Base-by-base conservation (phyloP, 1,140 invertebrate genomes). In the Drosophila nasuta region DNA sequence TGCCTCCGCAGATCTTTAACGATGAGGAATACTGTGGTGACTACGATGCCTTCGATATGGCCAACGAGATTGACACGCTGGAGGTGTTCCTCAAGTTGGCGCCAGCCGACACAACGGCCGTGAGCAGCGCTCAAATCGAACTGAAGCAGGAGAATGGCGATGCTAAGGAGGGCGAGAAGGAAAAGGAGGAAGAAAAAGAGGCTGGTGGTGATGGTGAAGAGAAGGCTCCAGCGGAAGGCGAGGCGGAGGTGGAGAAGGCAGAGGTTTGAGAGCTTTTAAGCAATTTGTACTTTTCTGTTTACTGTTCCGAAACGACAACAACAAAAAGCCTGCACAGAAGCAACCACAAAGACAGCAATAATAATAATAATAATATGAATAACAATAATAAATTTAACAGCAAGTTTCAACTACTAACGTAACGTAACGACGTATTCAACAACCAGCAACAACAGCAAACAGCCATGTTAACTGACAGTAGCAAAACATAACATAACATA, bases 1-100 rank as follows among this genome's bases (percentile, higher is more conserved):
- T 98, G 77, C 97, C 98, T 56, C 98, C 98, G 60, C 98, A 99
- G 93, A 95, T 99, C 77, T 99, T 99, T 91, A 97, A 97, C 91
- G 97, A 97, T 70, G 96, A 96, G 33, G 95, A 96, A 70, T 99
- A 99, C 91, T 98, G 97, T 93, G 98, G 98, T 85, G 97, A 98
- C 93, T 98, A 98, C 93, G 97, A 98, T 92, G 96, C 96, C 77
- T 98, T 98, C 94, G 96, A 98, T 93, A 93, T 97, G 91, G 96
- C 97, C 43, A 97, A 98, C 94, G 98, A 99, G 95, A 95, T 96
- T 78, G 97, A 98, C 92, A 96, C 96, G 82, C 93, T 98, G 86
- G 96, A 98, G 93, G 95, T 96, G 82, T 98, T 98, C 92, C 91
- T 96, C 8, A 96, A 96, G 93, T 89, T 96, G 51, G 94, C 95